Evolutionary conservation across 2,888 invertebrate species (phyloP).

Genomic region (Philonicus albiceps): DNA sequence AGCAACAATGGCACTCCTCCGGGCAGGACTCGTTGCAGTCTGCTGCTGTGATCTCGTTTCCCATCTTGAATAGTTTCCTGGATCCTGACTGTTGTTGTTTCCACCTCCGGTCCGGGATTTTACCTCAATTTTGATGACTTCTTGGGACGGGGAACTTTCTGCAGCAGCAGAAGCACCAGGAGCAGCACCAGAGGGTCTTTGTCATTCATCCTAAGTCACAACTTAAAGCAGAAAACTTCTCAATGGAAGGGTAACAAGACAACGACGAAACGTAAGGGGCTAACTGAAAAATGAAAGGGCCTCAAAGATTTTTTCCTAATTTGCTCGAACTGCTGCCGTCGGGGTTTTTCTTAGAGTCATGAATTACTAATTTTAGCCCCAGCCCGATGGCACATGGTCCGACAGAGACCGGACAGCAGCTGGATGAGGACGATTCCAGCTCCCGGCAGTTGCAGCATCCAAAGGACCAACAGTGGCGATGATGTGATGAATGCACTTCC

Average conservation of each 20-base stretch:
- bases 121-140: neutral
- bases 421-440: neutral
- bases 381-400: neutral
- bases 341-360: conserved; percentile 7
- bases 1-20: neutral
- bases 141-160: neutral
- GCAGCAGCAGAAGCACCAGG: neutral
- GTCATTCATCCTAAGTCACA: neutral
- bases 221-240: neutral
- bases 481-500: conserved; percentile 41
- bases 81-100: neutral
- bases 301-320: neutral
- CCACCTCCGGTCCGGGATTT: neutral
- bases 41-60: neutral
- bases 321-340: neutral
- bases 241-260: neutral
- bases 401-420: neutral
- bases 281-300: neutral
- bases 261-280: neutral
- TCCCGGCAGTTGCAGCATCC: conserved; percentile 9
- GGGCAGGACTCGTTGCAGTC: neutral
- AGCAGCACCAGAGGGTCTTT: neutral
- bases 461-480: neutral
- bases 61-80: neutral
- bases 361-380: conserved; percentile 3